Base-by-base conservation (phyloP, 2,888 invertebrate genomes). In the Digitonthophagus gazella region DNA sequence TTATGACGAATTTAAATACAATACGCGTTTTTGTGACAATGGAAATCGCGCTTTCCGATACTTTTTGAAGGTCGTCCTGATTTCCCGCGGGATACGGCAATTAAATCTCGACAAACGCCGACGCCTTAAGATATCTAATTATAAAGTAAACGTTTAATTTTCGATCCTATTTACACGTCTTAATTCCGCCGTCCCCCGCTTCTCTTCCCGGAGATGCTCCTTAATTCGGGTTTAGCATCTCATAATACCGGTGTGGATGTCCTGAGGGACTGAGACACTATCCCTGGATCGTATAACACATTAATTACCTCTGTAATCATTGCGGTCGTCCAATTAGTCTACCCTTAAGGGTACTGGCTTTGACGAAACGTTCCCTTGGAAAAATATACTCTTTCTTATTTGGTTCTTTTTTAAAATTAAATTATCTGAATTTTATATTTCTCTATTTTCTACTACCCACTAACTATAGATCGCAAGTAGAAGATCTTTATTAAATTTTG, bases 271-370 rank as follows among this genome's bases (percentile, higher is more conserved):
- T 18, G 71, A 72, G 69, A 67, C 72, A 71, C 28, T 64, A 70
- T 28, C 72, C 72, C 74, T 69, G 77, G 78, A 78, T 79, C 78
- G 77, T 75, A 76, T 79, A 76, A 75, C 79, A 76, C 80, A 80
- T 80, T 80, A 80, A 79, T 80, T 80, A 79, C 77, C 78, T 77
- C 76, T 74, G 77, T 80, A 80, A 80, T 80, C 79, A 79, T 77
- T 77, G 75, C 76, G 74, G 71, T 74, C 73, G 74, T 75, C 78
- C 77, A 79, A 79, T 78, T 79, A 78, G 77, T 73, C 75, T 73
- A 72, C 74, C 73, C 75, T 72, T 74, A 74, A 15, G 19, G 18
- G 61, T n/a, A 15, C 28, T 6, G 14, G 61, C 19, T 61, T 20
- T 18, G 61, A n/a, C 61, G 19, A 18, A 18, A 61, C 61, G 58